These are phyloP conservation scores for Argentina silus DNA, from an alignment of 2,797 vertebrate species.

Conservation along the genomic window DNA sequence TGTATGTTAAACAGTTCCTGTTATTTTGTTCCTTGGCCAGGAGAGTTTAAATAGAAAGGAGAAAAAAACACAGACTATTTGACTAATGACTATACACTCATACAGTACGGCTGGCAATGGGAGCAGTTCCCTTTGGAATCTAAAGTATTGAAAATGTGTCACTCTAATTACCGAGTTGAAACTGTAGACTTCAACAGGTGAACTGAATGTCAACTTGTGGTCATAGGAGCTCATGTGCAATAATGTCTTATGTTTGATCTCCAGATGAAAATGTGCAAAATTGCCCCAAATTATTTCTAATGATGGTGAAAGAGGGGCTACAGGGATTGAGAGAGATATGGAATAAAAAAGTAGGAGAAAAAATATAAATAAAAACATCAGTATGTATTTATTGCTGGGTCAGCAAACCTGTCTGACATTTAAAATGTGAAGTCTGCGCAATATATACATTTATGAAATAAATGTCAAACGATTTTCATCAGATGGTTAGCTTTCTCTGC, in stretches of 20 bases:
- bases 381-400: too few relatives aligned
- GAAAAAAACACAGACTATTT: slow-evolving; percentile 1
- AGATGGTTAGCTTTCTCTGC: too few relatives aligned
- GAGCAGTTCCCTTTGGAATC: neutral
- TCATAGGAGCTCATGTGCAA: neutral
- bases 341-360: too few relatives aligned
- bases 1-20: slow-evolving; percentile 30
- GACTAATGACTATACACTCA: neutral
- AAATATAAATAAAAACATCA: too few relatives aligned
- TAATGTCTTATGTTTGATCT: slow-evolving; percentile 1
- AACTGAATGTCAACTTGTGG: neutral
- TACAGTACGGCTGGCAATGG: neutral
- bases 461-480: too few relatives aligned
- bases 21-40: neutral
- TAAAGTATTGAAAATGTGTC: neutral
- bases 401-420: too few relatives aligned
- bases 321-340: too few relatives aligned
- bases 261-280: neutral
- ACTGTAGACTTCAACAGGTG: neutral
- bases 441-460: too few relatives aligned
- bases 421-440: too few relatives aligned
- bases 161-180: neutral
- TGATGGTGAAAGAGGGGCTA: neutral
- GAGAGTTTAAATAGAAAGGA: neutral
- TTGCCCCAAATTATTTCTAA: neutral